A percentile compares a stretch with the other conserved stretches of the same genome.
These are phyloP conservation scores for Catostomus latipinnis DNA, from an alignment of 2,797 vertebrate genomes.

Conservation along the genomic window DNA sequence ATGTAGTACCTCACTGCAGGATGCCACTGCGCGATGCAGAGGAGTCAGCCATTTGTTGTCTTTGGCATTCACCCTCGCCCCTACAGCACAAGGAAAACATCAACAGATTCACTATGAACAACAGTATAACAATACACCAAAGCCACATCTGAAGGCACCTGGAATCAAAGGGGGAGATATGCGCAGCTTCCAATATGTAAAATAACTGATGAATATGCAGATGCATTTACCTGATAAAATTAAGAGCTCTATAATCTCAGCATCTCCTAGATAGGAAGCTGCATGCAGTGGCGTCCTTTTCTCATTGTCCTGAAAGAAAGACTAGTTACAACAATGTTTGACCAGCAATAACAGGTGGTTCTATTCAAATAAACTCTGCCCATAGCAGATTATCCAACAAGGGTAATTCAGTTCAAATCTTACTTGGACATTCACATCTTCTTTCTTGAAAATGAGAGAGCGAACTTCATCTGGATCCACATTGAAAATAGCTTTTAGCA, in stretches of 20 bases:
- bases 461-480: constrained; percentile 98
- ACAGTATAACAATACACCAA: constrained; percentile 38
- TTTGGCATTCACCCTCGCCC: constrained; percentile 99
- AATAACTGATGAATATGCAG: background rate
- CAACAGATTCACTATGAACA: constrained; percentile 11
- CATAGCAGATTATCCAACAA: no score
- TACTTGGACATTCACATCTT: constrained; percentile 99
- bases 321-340: background rate
- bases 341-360: background rate
- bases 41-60: constrained; percentile 99
- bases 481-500: constrained; percentile 99
- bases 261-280: constrained; percentile 96
- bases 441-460: constrained; percentile 97
- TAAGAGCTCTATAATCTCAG: constrained; percentile 97
- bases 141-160: constrained; percentile 29
- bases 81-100: constrained; percentile 73
- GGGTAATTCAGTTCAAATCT: constrained; percentile 36
- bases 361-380: constrained; percentile 1
- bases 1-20: constrained; percentile 91
- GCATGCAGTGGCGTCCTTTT: constrained; percentile 97
- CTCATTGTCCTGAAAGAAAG: constrained; percentile 89
- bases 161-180: constrained; percentile 9
- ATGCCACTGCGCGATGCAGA: constrained; percentile 96
- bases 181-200: background rate
- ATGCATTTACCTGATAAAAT: constrained; percentile 90